These are phyloP conservation scores for Heliocidaris tuberculata DNA, from an alignment of 35 echinoderm and acorn worm genomes.

Conservation along the genomic window DNA sequence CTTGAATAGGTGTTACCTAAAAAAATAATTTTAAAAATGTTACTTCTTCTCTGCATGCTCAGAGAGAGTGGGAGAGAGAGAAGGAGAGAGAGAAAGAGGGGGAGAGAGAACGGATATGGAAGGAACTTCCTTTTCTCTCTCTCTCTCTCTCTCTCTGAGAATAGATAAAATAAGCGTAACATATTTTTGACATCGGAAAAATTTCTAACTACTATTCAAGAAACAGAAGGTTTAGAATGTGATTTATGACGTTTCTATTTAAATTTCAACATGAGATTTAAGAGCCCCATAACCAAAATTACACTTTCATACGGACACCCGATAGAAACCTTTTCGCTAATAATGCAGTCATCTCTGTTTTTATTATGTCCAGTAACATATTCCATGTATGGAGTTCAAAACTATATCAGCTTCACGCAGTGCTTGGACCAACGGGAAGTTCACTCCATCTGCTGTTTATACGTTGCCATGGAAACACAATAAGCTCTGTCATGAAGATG, in stretches of 20 bases:
- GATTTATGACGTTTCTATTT: too few species aligned
- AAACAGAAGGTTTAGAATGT: too few species aligned
- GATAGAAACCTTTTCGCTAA: neutral
- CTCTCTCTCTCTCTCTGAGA: neutral
- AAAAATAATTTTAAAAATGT: too few species aligned
- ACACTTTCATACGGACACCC: neutral
- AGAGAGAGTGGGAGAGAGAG: too few species aligned
- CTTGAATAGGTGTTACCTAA: too few species aligned
- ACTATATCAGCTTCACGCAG: neutral
- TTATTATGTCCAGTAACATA: neutral
- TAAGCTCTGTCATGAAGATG: neutral
- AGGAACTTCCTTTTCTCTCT: neutral
- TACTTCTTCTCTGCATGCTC: too few species aligned
- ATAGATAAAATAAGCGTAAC: too few species aligned
- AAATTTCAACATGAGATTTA: neutral
- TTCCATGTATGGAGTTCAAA: neutral
- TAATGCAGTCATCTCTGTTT: neutral
- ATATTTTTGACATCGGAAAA: too few species aligned
- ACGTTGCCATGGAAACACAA: conserved; percentile 7
- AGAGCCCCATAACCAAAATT: neutral
- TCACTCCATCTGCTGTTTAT: neutral
- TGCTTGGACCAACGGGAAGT: conserved; percentile 33
- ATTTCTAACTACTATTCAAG: too few species aligned
- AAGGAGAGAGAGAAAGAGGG: too few species aligned
- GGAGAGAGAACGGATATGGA: too few species aligned